A percentile compares a stretch with the other conserved stretches of the same genome.
Evolutionary conservation across 2,797 vertebrate genomes (phyloP).

Genomic region (Pelochelys cantorii): DNA sequence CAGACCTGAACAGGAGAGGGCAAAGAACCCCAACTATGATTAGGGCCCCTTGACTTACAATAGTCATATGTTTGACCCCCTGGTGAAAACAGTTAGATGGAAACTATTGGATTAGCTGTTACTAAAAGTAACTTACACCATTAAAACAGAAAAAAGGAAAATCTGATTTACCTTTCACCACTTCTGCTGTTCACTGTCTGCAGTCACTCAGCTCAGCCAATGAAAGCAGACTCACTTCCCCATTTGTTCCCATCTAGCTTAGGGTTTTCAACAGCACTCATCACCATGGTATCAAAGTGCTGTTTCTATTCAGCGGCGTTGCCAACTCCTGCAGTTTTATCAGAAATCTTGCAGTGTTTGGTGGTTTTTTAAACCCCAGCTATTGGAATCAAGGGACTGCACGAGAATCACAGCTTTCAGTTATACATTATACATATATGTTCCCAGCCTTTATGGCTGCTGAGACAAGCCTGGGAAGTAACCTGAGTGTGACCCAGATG

Average conservation of each 20-base stretch:
- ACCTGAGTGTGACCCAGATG: background rate
- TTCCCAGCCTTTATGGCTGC: accelerated
- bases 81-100: background rate
- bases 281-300: constrained; percentile 63
- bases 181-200: background rate
- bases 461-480: background rate
- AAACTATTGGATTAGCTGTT: background rate
- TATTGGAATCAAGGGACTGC: background rate
- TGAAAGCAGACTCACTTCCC: background rate
- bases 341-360: constrained; percentile 56
- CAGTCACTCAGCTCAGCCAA: background rate
- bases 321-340: constrained; percentile 19
- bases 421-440: background rate
- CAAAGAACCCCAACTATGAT: background rate
- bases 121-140: background rate
- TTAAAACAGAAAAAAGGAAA: constrained; percentile 23
- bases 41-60: background rate
- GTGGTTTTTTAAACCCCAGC: constrained; percentile 40
- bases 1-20: background rate
- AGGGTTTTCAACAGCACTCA: constrained; percentile 67
- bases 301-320: constrained; percentile 37
- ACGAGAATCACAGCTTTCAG: background rate
- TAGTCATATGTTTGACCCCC: background rate
- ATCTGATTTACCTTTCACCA: constrained; percentile 47
- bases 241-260: constrained; percentile 6